These are phyloP conservation scores for Graphium colonna DNA, from an alignment of 2,888 invertebrate genomes.

Conservation along the genomic window DNA sequence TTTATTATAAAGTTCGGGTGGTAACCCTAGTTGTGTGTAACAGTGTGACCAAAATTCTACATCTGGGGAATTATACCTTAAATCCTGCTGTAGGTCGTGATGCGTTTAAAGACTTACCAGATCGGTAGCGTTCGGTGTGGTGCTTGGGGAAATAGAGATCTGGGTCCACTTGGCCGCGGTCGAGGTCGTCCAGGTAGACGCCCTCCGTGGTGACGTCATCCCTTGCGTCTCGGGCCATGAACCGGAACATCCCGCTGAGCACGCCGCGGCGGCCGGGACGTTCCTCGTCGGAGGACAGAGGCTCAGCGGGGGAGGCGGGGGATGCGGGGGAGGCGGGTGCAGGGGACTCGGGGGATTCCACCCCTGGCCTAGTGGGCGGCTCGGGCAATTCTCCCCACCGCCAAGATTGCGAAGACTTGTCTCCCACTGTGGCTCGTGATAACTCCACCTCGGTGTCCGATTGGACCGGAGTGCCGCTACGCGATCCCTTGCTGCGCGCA, in stretches of 20 bases:
- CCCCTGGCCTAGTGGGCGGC: constrained; percentile 57
- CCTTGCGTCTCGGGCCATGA: constrained; percentile 82
- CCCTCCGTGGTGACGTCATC: constrained; percentile 83
- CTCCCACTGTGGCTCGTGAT: constrained; percentile 63
- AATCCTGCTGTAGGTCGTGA: too few species aligned
- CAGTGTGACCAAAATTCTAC: too few species aligned
- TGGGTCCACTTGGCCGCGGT: constrained; percentile 94
- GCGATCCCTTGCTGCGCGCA: constrained; percentile 68
- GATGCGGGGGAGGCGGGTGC: constrained; percentile 47
- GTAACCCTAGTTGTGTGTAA: too few species aligned
- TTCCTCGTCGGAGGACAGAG: constrained; percentile 76
- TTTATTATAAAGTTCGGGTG: too few species aligned
- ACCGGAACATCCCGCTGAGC: constrained; percentile 94
- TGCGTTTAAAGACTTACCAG: too few species aligned
- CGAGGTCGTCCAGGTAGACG: constrained; percentile 95
- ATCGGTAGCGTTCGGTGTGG: constrained; percentile 69
- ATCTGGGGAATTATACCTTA: too few species aligned
- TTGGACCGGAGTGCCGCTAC: constrained; percentile 91
- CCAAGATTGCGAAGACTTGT: constrained; percentile 87
- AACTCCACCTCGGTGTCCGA: constrained; percentile 97
- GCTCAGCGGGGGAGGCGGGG: constrained; percentile 60
- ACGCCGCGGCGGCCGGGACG: constrained; percentile 81
- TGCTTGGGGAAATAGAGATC: constrained; percentile 94
- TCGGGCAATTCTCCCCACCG: constrained; percentile 93
- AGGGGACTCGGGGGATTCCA: constrained; percentile 43